Base-by-base conservation (phyloP, 2,113 vertebrate genomes). In the Emydocephalus ijimae region DNA sequence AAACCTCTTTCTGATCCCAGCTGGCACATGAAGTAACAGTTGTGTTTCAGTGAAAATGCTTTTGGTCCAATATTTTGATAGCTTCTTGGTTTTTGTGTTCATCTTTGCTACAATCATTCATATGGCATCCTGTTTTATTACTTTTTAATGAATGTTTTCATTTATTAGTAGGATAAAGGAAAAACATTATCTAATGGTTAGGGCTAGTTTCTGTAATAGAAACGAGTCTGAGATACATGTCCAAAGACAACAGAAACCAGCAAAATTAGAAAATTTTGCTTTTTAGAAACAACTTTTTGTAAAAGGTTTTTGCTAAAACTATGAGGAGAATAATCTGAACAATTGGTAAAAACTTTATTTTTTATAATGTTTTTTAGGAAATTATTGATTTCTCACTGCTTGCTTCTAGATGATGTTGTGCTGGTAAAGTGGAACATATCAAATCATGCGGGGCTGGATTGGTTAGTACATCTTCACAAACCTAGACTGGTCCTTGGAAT, bases 1-100 rank as follows among this genome's bases (percentile, higher is more conserved):
- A 95, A 93, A 91, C 90, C 90, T 93, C 57, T 96, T 97, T 64
- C 94, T 96, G 92, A 92, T 93, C 89, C 95, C 94, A 94, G 69
- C 90, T 96, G 95, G 93, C 97, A 96, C 94, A 54, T 95, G 93
- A 97, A 96, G 89, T 95, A 96, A 94, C 95, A 96, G 87, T 96
- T 95, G 89, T 94, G 90, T 94, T 96, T 95, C 95, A 95, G 34
- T 92, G 94, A 93, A 96, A 97, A 94, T 95, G 92, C 95, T 92
- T 96, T 92, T 96, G 93, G 93, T 64, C 92, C 85, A 95, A 95
- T 92, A 90, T 92, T 94, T 95, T 93, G 81, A 95, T 95, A 95
- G 96, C 92, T 95, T 91, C 95, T 95, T 95, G 93, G 93, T 52
- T 92, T 97, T 86, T 95, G 90, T 96, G 96, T 97, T 96, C 94